Evolutionary conservation across 2,888 invertebrate genomes (phyloP).

Genomic region (Furcula furcula): DNA sequence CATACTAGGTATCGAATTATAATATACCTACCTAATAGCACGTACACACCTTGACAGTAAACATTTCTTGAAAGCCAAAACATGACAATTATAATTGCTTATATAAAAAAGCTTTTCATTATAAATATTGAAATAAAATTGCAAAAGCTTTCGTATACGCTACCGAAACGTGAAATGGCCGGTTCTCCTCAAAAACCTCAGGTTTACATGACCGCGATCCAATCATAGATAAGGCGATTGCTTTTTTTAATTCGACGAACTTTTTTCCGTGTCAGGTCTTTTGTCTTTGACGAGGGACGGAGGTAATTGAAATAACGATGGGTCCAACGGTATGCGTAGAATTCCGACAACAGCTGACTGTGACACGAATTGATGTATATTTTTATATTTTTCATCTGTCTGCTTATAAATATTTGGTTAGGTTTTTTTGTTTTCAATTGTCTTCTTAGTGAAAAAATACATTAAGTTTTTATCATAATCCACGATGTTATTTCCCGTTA

Average conservation of each 20-base stretch:
- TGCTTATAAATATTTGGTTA: not conserved
- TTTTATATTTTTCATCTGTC: slow-evolving; percentile 30
- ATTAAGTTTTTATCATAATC: too few relatives aligned
- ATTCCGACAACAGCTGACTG: slow-evolving; percentile 76
- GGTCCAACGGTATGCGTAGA: slow-evolving; percentile 69
- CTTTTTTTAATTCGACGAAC: slow-evolving; percentile 53
- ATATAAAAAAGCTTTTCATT: too few relatives aligned
- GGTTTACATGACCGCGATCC: slow-evolving; percentile 78
- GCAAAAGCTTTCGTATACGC: slow-evolving; percentile 43
- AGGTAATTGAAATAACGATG: slow-evolving; percentile 80
- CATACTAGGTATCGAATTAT: too few relatives aligned
- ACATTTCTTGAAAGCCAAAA: too few relatives aligned
- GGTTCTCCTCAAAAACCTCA: slow-evolving; percentile 68
- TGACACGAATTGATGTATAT: slow-evolving; percentile 23
- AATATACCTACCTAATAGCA: too few relatives aligned
- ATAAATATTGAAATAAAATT: slow-evolving; percentile 23
- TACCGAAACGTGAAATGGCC: slow-evolving; percentile 59
- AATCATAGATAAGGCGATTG: slow-evolving; percentile 76
- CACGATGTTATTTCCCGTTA: too few relatives aligned
- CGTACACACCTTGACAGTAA: too few relatives aligned
- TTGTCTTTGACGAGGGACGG: slow-evolving; percentile 79
- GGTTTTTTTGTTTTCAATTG: not conserved
- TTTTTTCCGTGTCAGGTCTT: slow-evolving; percentile 69
- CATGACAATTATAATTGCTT: too few relatives aligned
- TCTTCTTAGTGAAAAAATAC: too few relatives aligned